Percentiles rank a stretch among this genome's conserved stretches.
Conservation (phyloP, 2,797 vertebrate genomes). For the Siniperca undulata region DNA sequence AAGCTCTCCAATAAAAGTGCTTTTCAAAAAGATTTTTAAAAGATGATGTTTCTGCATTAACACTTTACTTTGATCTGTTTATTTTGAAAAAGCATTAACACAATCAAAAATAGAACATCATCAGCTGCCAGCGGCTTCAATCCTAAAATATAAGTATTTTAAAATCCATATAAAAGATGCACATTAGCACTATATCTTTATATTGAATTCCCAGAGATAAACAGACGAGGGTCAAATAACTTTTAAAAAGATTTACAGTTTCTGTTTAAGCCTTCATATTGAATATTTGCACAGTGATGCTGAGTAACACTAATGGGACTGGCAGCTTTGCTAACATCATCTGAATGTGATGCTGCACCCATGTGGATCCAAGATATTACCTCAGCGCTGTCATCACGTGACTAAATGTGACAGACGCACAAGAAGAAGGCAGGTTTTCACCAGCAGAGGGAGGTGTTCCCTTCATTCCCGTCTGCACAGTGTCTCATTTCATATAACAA, state of each 20-base stretch:
- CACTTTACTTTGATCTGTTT: too few relatives aligned
- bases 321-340: background rate
- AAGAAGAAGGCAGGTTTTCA: accelerated
- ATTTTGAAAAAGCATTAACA: too few relatives aligned
- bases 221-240: background rate
- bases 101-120: too few relatives aligned
- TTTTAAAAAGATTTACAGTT: background rate
- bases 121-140: background rate
- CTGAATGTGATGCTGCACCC: slow-evolving; percentile 6
- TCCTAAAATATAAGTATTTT: background rate
- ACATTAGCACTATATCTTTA: background rate
- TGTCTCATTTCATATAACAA: background rate
- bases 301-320: background rate
- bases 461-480: background rate
- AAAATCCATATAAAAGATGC: background rate
- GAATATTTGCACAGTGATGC: background rate
- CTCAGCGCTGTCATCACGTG: slow-evolving; percentile 6
- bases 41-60: too few relatives aligned
- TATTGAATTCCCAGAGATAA: background rate
- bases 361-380: background rate
- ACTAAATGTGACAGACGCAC: background rate
- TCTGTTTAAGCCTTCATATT: background rate
- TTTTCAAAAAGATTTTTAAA: background rate
- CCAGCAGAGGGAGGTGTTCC: slow-evolving; percentile 57
- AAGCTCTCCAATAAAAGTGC: background rate